phyloP scores from a whole-genome alignment of 2,797 vertebrate species.

The Leuciscus waleckii region DNA sequence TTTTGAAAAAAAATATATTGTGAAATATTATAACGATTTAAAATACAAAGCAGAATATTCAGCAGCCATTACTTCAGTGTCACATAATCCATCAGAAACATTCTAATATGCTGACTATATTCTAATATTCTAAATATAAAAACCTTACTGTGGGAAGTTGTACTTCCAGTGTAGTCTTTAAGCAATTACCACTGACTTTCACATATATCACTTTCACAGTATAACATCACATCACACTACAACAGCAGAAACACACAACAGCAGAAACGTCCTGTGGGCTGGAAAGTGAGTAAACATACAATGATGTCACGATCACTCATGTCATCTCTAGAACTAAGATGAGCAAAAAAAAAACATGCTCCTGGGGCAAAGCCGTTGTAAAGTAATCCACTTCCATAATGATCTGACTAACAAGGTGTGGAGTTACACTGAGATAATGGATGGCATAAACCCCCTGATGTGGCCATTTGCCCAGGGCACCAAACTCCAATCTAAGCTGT shows the following conservation, averaged over 20 bases:
- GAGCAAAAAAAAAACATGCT: constrained; percentile 31
- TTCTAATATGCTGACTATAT: background rate
- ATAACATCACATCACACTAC: constrained; percentile 5
- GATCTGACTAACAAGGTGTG: constrained; percentile 50
- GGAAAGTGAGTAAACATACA: constrained; percentile 30
- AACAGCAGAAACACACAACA: constrained; percentile 8
- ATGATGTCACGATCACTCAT: constrained; percentile 1
- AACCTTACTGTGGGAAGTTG: background rate
- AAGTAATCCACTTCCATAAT: constrained; percentile 56
- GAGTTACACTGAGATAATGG: constrained; percentile 44
- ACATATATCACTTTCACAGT: constrained; percentile 6
- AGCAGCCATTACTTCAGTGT: background rate
- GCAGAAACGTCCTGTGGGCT: constrained; percentile 18
- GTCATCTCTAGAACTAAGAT: constrained; percentile 21
- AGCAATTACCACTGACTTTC: background rate
- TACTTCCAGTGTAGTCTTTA: background rate
- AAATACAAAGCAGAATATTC: background rate
- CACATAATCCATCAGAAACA: background rate
- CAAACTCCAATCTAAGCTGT: constrained; percentile 42
- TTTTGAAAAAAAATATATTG: background rate
- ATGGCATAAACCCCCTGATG: constrained; percentile 45
- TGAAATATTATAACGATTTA: background rate
- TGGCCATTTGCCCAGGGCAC: constrained; percentile 27
- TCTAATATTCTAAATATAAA: background rate
- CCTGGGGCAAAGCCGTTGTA: constrained; percentile 26